phyloP scores from a whole-genome alignment of 2,888 invertebrate genomes.

The Tryphoninae sp. region DNA sequence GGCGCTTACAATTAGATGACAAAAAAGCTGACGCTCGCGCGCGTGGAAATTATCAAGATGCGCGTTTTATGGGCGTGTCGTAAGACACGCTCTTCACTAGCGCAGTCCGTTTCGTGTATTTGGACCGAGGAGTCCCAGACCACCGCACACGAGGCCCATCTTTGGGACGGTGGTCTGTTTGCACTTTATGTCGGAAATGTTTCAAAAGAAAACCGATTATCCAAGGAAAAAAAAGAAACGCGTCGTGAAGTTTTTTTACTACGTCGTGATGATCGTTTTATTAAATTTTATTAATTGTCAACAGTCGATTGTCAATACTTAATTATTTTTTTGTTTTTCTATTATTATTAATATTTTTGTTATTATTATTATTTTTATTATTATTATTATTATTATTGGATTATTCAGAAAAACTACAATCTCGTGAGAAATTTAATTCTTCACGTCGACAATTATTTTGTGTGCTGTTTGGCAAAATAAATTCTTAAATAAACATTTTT shows the following conservation, averaged over 20 bases:
- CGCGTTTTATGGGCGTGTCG: slow-evolving; percentile 71
- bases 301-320: not conserved
- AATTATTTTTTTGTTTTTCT: not conserved
- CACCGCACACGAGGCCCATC: slow-evolving; percentile 43
- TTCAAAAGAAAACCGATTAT: slow-evolving; percentile 55
- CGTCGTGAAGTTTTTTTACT: slow-evolving; percentile 30
- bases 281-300: not conserved
- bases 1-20: slow-evolving; percentile 53
- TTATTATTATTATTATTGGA: slow-evolving; percentile 4
- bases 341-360: slow-evolving; percentile 9
- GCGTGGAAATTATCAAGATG: slow-evolving; percentile 73
- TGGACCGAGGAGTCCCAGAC: slow-evolving; percentile 57
- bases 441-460: too few relatives aligned
- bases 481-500: too few relatives aligned
- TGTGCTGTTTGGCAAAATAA: too few relatives aligned
- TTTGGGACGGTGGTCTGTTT: slow-evolving; percentile 56
- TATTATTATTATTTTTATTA: not conserved
- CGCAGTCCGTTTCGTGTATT: not conserved
- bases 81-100: slow-evolving; percentile 38
- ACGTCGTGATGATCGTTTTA: not conserved
- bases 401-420: not conserved
- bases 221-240: slow-evolving; percentile 15
- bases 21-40: slow-evolving; percentile 49
- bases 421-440: too few relatives aligned
- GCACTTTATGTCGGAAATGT: slow-evolving; percentile 35